Evolutionary conservation across 92 coral and sea anemone genomes (phyloP).

Genomic region (Heliopora coerulea): DNA sequence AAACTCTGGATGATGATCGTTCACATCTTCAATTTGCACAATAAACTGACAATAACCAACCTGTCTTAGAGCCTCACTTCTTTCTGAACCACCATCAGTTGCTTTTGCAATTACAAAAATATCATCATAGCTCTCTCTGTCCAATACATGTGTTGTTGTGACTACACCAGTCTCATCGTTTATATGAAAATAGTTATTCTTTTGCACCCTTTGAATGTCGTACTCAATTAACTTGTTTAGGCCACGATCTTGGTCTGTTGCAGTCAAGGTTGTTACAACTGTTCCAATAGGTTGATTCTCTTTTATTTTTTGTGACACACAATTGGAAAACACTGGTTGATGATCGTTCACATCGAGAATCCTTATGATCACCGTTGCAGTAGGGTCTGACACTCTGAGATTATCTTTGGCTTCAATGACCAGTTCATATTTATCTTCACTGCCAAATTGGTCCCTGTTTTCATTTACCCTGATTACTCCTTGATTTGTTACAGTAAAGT

Average conservation of each 20-base stretch:
- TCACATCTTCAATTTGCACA: conserved; percentile 58
- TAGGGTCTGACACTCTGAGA: conserved; percentile 65
- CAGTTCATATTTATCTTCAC: conserved; percentile 55
- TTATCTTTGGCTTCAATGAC: conserved; percentile 74
- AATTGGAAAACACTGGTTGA: conserved; percentile 55
- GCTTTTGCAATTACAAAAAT: conserved; percentile 63
- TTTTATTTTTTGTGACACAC: not conserved
- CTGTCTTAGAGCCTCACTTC: conserved; percentile 61
- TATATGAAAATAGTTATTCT: conserved; percentile 58
- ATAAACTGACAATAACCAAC: conserved; percentile 61
- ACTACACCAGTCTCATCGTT: conserved; percentile 54
- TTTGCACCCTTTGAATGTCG: conserved; percentile 53
- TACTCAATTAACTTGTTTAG: conserved; percentile 38
- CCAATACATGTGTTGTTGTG: conserved; percentile 45
- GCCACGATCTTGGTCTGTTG: conserved; percentile 70
- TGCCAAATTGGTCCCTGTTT: conserved; percentile 74
- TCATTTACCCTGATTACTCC: conserved; percentile 73
- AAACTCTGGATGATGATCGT: conserved; percentile 68
- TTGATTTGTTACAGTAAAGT: conserved; percentile 22
- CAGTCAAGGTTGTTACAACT: conserved; percentile 67
- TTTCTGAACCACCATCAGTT: conserved; percentile 48
- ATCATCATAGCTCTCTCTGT: conserved; percentile 54
- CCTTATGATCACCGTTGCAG: conserved; percentile 65
- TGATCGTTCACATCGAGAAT: conserved; percentile 84
- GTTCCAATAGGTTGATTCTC: conserved; percentile 49